phyloP scores from a whole-genome alignment of 1,140 invertebrate species.

The Ceratoteleas bidentatus region DNA sequence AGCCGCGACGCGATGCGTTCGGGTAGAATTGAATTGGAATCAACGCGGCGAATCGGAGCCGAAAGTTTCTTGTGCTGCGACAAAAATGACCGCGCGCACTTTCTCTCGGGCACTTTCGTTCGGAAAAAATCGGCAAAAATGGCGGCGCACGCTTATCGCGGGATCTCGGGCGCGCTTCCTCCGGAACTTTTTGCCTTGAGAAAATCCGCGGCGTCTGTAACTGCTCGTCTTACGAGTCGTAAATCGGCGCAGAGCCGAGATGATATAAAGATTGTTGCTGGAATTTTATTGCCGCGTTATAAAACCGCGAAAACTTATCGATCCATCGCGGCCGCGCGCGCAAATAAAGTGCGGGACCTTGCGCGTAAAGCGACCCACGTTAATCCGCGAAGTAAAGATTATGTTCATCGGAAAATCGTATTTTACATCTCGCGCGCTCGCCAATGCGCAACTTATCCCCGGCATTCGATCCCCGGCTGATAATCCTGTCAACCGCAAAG shows the following conservation, averaged over 20 bases:
- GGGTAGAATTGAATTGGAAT: too few species aligned
- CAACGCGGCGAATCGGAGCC: too few species aligned
- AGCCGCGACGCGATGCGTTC: too few species aligned
- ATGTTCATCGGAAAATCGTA: slow-evolving; percentile 52
- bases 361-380: slow-evolving; percentile 42
- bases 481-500: slow-evolving; percentile 71
- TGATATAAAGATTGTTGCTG: slow-evolving; percentile 55
- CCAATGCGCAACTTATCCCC: slow-evolving; percentile 37
- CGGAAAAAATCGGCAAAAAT: not conserved
- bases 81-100: too few species aligned
- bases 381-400: slow-evolving; percentile 49
- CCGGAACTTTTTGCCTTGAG: slow-evolving; percentile 14
- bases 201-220: slow-evolving; percentile 45
- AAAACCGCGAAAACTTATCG: slow-evolving; percentile 59
- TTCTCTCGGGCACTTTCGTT: too few species aligned
- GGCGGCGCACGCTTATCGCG: slow-evolving; percentile 25
- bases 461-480: slow-evolving; percentile 63
- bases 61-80: too few species aligned
- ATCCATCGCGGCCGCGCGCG: slow-evolving; percentile 33
- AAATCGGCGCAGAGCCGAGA: slow-evolving; percentile 52
- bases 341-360: slow-evolving; percentile 44
- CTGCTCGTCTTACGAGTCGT: slow-evolving; percentile 51
- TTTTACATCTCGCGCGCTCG: slow-evolving; percentile 37
- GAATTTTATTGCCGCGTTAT: slow-evolving; percentile 48
- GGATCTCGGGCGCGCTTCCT: slow-evolving; percentile 15